Percentiles rank a stretch among this genome's conserved stretches.
Evolutionary conservation across 2,888 invertebrate species (phyloP).

Genomic region (Zootermopsis nevadensis): DNA sequence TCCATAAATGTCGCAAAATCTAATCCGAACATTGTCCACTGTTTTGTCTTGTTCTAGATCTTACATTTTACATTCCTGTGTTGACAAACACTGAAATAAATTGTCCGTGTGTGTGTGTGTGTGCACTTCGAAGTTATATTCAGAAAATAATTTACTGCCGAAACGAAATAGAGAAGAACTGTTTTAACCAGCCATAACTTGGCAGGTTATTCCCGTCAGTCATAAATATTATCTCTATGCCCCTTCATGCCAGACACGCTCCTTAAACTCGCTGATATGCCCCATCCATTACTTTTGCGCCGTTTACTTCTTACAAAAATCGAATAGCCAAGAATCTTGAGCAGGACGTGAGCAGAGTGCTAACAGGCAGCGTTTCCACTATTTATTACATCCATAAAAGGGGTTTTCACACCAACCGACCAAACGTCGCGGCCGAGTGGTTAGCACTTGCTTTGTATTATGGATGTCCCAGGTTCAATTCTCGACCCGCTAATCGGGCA

Average conservation of each 20-base stretch:
- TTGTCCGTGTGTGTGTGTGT: too few relatives aligned
- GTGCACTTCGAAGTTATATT: too few relatives aligned
- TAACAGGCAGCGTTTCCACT: background rate
- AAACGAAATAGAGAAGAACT: background rate
- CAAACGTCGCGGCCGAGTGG: too few relatives aligned
- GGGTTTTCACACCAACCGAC: too few relatives aligned
- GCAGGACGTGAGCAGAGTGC: background rate
- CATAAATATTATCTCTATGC: background rate
- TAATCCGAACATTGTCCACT: too few relatives aligned
- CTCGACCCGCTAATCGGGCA: too few relatives aligned
- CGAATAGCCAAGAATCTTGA: slow-evolving; percentile 3
- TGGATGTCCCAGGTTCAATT: too few relatives aligned
- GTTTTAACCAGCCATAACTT: background rate
- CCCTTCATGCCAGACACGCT: background rate
- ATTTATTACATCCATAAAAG: too few relatives aligned
- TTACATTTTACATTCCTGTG: background rate
- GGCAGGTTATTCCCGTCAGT: background rate
- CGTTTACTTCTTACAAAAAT: slow-evolving; percentile 11
- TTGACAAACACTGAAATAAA: background rate
- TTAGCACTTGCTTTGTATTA: too few relatives aligned
- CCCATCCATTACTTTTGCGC: background rate
- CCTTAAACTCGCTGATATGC: background rate
- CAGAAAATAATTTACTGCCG: too few relatives aligned
- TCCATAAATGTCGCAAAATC: too few relatives aligned
- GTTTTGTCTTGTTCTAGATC: too few relatives aligned